Conservation (phyloP, 2,113 vertebrate species). For the Phodopus roborovskii region DNA sequence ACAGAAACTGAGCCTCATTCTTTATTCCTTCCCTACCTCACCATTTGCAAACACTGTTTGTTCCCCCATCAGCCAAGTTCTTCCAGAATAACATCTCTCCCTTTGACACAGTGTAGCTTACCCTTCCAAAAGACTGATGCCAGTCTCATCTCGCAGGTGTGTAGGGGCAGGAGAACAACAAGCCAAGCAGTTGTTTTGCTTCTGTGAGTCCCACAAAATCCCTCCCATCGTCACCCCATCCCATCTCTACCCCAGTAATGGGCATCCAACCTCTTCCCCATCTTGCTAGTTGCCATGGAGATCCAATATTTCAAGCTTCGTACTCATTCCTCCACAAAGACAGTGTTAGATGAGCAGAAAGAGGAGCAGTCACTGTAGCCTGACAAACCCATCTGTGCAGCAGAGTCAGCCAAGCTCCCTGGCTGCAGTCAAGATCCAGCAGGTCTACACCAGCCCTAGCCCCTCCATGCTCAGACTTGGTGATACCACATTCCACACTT, state of each 20-base stretch:
- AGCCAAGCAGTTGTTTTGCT: background rate
- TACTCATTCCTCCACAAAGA: background rate
- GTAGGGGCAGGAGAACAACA: background rate
- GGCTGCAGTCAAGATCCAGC: conserved; percentile 69
- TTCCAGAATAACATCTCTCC: background rate
- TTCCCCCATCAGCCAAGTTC: background rate
- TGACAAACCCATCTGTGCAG: conserved; percentile 37
- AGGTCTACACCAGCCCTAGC: conserved; percentile 37
- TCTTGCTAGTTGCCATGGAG: background rate
- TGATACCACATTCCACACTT: conserved; percentile 77
- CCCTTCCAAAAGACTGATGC: background rate
- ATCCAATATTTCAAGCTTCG: background rate
- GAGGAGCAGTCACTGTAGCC: conserved; percentile 36
- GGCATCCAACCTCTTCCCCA: background rate
- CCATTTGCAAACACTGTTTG: background rate
- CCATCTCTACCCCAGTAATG: no score
- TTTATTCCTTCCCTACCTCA: background rate
- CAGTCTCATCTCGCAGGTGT: background rate
- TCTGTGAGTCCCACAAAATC: background rate
- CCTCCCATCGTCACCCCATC: background rate
- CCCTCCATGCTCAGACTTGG: conserved; percentile 81
- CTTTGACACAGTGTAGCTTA: background rate
- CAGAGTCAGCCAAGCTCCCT: conserved; percentile 43
- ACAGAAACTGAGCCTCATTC: background rate
- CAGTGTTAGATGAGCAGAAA: background rate